These are phyloP conservation scores for Drosophila cognata DNA, from an alignment of 2,888 invertebrate genomes.

Conservation along the genomic window DNA sequence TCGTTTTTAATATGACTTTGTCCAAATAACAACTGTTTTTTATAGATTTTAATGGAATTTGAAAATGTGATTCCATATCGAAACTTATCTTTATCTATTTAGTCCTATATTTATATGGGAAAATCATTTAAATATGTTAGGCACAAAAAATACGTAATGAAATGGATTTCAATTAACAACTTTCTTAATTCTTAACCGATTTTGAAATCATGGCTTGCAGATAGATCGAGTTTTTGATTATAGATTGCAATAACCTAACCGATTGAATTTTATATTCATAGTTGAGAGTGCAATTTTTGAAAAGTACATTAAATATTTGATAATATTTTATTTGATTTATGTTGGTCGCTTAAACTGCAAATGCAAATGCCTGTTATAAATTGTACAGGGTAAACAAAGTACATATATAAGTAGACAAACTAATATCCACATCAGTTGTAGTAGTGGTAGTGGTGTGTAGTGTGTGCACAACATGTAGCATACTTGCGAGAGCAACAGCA, in stretches of 20 bases:
- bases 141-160: neutral
- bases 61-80: neutral
- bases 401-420: constrained; percentile 13
- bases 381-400: constrained; percentile 11
- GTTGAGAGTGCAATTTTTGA: no score
- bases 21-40: no score
- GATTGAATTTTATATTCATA: neutral
- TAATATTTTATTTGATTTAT: neutral
- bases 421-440: constrained; percentile 6
- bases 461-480: constrained; percentile 54
- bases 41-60: neutral
- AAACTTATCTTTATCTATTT: neutral
- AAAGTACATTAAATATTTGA: neutral
- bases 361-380: neutral
- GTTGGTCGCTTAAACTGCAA: neutral
- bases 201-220: no score
- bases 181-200: no score
- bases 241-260: neutral
- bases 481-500: constrained; percentile 51
- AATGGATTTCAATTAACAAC: no score
- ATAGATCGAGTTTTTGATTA: neutral
- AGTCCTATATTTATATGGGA: no score
- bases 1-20: no score
- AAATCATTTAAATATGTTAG: no score
- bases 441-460: constrained; percentile 13